Evolutionary conservation across 2,113 vertebrate genomes (phyloP).

Genomic region (Campylorhamphus procurvoides): DNA sequence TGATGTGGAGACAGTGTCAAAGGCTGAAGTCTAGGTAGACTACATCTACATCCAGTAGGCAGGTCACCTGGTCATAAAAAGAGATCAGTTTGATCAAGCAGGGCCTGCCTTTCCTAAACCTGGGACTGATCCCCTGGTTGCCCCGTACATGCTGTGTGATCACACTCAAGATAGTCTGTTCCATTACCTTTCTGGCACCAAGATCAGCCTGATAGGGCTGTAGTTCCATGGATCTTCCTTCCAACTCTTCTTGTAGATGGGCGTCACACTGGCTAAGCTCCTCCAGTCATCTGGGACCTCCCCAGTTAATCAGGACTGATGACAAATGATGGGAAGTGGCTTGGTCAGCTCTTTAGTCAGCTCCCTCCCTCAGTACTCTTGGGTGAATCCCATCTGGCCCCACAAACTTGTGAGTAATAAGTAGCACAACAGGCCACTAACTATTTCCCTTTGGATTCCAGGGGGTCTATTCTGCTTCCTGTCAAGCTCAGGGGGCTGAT

Average conservation of each 20-base stretch:
- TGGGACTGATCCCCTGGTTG: neutral
- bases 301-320: neutral
- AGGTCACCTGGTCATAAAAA: neutral
- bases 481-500: neutral
- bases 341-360: neutral
- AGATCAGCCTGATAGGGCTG: neutral
- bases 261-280: neutral
- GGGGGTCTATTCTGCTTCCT: neutral
- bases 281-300: neutral
- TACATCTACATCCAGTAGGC: neutral
- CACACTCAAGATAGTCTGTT: too few species aligned
- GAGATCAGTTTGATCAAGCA: neutral
- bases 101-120: neutral
- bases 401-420: neutral
- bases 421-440: neutral
- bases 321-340: neutral
- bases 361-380: neutral
- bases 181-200: neutral
- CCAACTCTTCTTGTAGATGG: neutral
- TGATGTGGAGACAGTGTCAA: neutral
- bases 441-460: neutral
- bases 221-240: neutral
- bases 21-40: neutral
- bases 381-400: neutral
- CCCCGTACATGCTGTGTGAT: neutral